Evolutionary conservation across 2,113 vertebrate species (phyloP), one percentile per base, ranked within the genome.

Genomic region (Microtus montanus): DNA sequence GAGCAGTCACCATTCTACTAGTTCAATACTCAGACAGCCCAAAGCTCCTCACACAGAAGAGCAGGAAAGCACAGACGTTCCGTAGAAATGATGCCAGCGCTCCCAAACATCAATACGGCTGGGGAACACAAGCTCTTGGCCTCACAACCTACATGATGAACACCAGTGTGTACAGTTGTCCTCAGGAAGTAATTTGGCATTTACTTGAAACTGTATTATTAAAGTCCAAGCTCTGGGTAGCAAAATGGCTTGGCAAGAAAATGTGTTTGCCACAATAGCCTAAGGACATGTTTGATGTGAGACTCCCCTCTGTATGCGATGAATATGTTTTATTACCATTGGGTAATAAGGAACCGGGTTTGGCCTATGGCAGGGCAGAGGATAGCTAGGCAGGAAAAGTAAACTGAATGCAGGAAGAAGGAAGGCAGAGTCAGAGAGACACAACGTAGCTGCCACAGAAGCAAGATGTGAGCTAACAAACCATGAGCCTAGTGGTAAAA

Each of bases 1-100:
- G 64, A 74, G 30, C 1, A n/a, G 11, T 71, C 1, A 84, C 13
- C 1, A 20, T 14, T 7, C 0, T 26, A 28, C 7, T 2, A 77
- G 26, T 35, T 54, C 47, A 17, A 24, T 7, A 47, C n/a, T 35
- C 30, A 64, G 28, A 38, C 47, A 66, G 24, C 7, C 49, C 68
- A 66, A 92, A 88, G 13, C 33, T 79, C 70, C 75, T 80, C 44
- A 79, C 19, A 49, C 68, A 91, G 63, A 9, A 75, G 35, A 86
- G 33, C 13, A 28, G 4, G 14, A 19, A 71, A 15, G 22, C 33
- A 52, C 22, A 24, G 41, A 83, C 4, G 3, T 33, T 68, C 24
- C 20, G 10, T 64, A 91, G 41, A 73, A 94, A 58, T 30, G 52
- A 52, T 35, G 44, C 41, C 49, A 63, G 30, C 0, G 6, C 26